Evolutionary conservation across 2,888 invertebrate genomes (phyloP).

Genomic region (Cheiracanthium punctorium): DNA sequence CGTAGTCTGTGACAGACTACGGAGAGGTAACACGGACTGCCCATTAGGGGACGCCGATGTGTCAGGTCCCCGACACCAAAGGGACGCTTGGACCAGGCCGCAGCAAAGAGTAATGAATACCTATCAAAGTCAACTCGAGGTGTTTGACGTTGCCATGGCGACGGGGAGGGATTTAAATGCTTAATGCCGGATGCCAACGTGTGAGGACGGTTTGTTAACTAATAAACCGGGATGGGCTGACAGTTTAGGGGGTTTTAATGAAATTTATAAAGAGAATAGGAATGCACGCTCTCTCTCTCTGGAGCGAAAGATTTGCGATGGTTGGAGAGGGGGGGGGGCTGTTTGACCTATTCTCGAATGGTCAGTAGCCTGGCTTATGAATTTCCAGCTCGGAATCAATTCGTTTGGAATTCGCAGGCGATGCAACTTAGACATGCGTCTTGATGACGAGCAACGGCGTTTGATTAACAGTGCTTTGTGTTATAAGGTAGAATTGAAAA

Average conservation of each 20-base stretch:
- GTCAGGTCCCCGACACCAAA: slow-evolving; percentile 40
- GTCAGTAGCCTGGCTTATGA: background rate
- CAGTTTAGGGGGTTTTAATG: slow-evolving; percentile 49
- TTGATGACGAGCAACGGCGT: too few species aligned
- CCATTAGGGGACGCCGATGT: slow-evolving; percentile 56
- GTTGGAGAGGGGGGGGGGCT: background rate
- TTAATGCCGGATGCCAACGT: slow-evolving; percentile 44
- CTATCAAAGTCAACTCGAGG: slow-evolving; percentile 18
- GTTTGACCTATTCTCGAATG: background rate
- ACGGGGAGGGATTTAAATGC: slow-evolving; percentile 56
- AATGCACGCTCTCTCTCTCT: background rate
- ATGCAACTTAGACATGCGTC: too few species aligned
- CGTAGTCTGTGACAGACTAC: slow-evolving; percentile 37
- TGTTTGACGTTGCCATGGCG: slow-evolving; percentile 45
- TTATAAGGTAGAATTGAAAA: too few species aligned
- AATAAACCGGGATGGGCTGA: slow-evolving; percentile 24
- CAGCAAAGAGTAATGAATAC: slow-evolving; percentile 61
- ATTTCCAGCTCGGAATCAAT: background rate
- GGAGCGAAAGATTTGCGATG: background rate
- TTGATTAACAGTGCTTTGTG: too few species aligned
- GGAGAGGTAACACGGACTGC: slow-evolving; percentile 51
- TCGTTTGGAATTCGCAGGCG: too few species aligned
- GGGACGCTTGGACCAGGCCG: slow-evolving; percentile 8
- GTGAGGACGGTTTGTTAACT: slow-evolving; percentile 13
- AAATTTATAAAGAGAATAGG: slow-evolving; percentile 41